A percentile compares a stretch with the other conserved stretches of the same genome.
These are phyloP conservation scores for Centrocercus urophasianus DNA, from an alignment of 2,113 vertebrate species.

Conservation along the genomic window DNA sequence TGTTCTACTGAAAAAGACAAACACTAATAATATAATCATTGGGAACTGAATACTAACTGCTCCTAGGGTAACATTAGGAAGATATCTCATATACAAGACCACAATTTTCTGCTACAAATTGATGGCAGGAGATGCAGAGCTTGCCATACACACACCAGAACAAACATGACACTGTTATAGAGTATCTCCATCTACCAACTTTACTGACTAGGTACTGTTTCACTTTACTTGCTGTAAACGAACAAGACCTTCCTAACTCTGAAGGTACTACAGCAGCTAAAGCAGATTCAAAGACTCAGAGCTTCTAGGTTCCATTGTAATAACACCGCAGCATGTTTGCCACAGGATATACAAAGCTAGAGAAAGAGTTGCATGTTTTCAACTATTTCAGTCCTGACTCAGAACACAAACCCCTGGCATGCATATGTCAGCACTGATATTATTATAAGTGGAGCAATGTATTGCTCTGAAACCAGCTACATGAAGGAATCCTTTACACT, in stretches of 20 bases:
- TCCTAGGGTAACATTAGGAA: background rate
- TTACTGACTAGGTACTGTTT: background rate
- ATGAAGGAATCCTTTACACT: background rate
- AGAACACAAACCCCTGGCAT: background rate
- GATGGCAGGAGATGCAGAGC: background rate
- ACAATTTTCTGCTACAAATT: background rate
- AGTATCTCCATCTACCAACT: background rate
- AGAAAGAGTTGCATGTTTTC: background rate
- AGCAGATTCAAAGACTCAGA: background rate
- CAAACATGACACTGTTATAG: background rate
- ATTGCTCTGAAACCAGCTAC: background rate
- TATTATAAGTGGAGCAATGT: background rate
- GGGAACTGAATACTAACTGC: background rate
- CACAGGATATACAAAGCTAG: background rate
- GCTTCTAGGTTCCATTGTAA: background rate
- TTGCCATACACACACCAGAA: background rate
- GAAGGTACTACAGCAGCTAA: background rate
- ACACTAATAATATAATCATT: background rate
- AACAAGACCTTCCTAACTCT: background rate
- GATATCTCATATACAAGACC: background rate
- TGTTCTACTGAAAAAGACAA: background rate
- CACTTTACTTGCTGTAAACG: background rate
- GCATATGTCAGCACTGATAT: accelerated
- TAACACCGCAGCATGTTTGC: background rate
- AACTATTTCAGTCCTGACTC: background rate